Evolutionary conservation across 2,888 invertebrate species (phyloP).

Genomic region (Isoperla grammatica): DNA sequence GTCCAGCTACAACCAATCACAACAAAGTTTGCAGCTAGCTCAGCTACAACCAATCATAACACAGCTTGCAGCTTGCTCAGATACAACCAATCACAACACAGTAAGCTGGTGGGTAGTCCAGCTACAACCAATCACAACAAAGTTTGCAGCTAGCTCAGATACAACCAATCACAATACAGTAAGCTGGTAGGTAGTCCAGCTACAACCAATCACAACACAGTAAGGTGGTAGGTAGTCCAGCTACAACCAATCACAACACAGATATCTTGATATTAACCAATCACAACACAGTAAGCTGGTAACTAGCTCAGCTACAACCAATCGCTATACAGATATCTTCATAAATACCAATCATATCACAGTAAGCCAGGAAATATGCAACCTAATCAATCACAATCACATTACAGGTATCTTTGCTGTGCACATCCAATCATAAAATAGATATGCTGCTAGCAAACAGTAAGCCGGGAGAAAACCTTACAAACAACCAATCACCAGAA

Average conservation of each 20-base stretch:
- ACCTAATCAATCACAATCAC: too few relatives aligned
- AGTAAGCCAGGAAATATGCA: too few relatives aligned
- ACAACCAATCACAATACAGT: constrained; percentile 29
- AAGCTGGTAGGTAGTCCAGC: too few relatives aligned
- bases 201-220: constrained; percentile 18
- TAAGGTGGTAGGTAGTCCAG: too few relatives aligned
- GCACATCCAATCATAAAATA: too few relatives aligned
- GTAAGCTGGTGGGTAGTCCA: too few relatives aligned
- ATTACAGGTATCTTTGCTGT: too few relatives aligned
- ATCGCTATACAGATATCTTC: background rate
- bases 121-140: background rate
- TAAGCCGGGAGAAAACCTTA: too few relatives aligned
- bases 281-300: constrained; percentile 26
- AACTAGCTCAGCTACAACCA: background rate
- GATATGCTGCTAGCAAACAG: too few relatives aligned
- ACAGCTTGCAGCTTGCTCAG: background rate
- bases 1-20: background rate
- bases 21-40: too few relatives aligned
- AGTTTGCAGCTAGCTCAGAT: constrained; percentile 6
- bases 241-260: background rate
- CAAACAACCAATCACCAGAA: too few relatives aligned
- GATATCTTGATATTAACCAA: constrained; percentile 32
- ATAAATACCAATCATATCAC: too few relatives aligned
- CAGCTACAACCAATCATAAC: constrained; percentile 30
- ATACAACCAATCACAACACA: constrained; percentile 18